Evolutionary conservation across 2,888 invertebrate genomes (phyloP).

Genomic region (Phlogophora meticulosa): DNA sequence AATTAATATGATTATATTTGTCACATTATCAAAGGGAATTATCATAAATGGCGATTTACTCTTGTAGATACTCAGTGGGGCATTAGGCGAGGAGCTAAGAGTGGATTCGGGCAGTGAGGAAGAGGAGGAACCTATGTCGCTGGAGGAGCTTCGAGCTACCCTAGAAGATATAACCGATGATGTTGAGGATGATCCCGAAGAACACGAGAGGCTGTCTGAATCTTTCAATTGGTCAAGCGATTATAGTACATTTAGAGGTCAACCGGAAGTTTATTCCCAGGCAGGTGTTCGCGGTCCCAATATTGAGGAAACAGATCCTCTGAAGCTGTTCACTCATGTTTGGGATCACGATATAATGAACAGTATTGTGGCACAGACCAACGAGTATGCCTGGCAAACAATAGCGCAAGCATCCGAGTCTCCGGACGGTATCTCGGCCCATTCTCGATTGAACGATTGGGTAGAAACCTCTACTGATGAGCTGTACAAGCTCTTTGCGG

Average conservation of each 20-base stretch:
- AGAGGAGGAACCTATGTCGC: slow-evolving; percentile 19
- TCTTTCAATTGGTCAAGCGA: slow-evolving; percentile 15
- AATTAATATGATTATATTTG: slow-evolving; percentile 6
- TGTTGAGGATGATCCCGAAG: slow-evolving; percentile 8
- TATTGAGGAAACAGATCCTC: slow-evolving; percentile 28
- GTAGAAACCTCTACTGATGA: slow-evolving; percentile 47
- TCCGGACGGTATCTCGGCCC: slow-evolving; percentile 18
- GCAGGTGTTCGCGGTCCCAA: slow-evolving; percentile 15
- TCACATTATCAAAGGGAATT: slow-evolving; percentile 11
- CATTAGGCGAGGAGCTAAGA: slow-evolving; percentile 14
- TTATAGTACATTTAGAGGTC: slow-evolving; percentile 22
- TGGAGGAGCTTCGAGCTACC: slow-evolving; percentile 14
- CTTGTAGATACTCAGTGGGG: slow-evolving; percentile 17
- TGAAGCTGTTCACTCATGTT: slow-evolving; percentile 23
- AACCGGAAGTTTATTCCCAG: slow-evolving; percentile 19
- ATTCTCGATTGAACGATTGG: slow-evolving; percentile 43
- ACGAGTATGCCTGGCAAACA: slow-evolving; percentile 37
- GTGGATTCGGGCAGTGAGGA: slow-evolving; percentile 26
- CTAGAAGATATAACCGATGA: slow-evolving; percentile 13
- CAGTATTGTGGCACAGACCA: slow-evolving; percentile 26
- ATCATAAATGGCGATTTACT: slow-evolving; percentile 18
- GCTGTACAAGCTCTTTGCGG: slow-evolving; percentile 39
- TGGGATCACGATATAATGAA: slow-evolving; percentile 37
- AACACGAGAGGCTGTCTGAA: slow-evolving; percentile 21
- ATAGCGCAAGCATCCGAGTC: slow-evolving; percentile 24